phyloP scores from a whole-genome alignment of 2,888 invertebrate genomes.

The Micoletzkya japonica region DNA sequence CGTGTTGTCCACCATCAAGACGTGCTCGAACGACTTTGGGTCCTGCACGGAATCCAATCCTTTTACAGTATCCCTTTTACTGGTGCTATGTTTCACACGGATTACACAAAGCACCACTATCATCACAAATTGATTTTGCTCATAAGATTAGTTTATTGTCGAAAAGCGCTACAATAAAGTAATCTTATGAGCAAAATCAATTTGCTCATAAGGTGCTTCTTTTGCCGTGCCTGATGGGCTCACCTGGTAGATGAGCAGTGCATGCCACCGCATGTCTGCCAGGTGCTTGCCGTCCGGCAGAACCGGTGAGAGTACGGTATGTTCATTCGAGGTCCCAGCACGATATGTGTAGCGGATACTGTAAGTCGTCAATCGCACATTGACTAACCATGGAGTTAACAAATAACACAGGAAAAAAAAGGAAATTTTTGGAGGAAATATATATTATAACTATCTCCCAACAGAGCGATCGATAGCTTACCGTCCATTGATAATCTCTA shows the following conservation, averaged over 20 bases:
- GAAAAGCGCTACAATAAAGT: no score
- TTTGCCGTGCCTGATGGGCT: no score
- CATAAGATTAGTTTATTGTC: no score
- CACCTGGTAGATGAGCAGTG: constrained; percentile 46
- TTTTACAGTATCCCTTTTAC: neutral
- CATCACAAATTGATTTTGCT: no score
- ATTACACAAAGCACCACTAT: neutral
- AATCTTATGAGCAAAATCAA: no score
- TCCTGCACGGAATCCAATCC: constrained; percentile 30
- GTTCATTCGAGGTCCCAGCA: constrained; percentile 34
- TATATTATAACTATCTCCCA: neutral
- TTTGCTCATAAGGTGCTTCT: no score
- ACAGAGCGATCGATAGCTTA: constrained; percentile 6
- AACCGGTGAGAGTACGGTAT: constrained; percentile 38
- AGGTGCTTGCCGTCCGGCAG: constrained; percentile 42
- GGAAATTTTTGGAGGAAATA: constrained; percentile 1
- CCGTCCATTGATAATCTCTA: constrained; percentile 46
- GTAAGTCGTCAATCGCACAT: constrained; percentile 23
- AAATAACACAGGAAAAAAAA: no score
- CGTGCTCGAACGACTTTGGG: constrained; percentile 39
- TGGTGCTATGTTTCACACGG: neutral
- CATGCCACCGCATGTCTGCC: constrained; percentile 54
- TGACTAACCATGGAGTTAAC: neutral
- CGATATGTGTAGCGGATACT: constrained; percentile 47
- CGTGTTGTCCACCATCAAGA: constrained; percentile 50